Base-by-base conservation (phyloP, 2,888 invertebrate genomes). In the Diarsia rubi region DNA sequence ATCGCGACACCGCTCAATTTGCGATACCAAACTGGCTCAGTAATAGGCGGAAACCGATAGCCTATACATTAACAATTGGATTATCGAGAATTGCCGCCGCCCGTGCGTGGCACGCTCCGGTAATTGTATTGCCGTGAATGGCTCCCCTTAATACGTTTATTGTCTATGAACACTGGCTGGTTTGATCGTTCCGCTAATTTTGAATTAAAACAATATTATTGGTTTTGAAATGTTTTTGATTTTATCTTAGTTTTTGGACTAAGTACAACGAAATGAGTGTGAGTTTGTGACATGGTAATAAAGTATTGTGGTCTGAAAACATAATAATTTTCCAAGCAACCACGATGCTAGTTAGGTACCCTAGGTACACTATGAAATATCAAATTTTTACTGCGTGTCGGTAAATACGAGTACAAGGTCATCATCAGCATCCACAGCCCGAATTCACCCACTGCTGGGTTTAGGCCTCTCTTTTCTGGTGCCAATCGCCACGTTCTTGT, bases 21-120 rank as follows among this genome's bases (percentile, higher is more conserved):
- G 92, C 89, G 89, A 82, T 37, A 88, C 91, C 91, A 89, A 93
- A 94, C 90, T 87, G 93, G 92, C 92, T 91, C 90, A 90, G 93
- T 95, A 92, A 93, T 92, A 90, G 92, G 81, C 87, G 84, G 78
- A 86, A 87, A 87, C 87, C 87, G 87, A 87, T 87, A 83, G 87
- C 84, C 93, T 88, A 92, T 92, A 92, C 93, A 95, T 95, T 94
- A 92, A 92, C 93, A 91, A 93, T 93, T 90, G 95, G 93, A 95
- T 95, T 94, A 95, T 95, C 90, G 94, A 92, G 90, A 93, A 94
- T 92, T 86, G 92, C 90, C 86, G 89, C 89, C 88, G 90, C 89
- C 91, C 89, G 85, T 90, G 88, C 86, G 74, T 87, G 91, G 91
- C 95, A 95, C 95, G 95, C 94, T 94, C 86, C 91, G 44, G 91